These are phyloP conservation scores for Cecropterus lyciades DNA, from an alignment of 1,140 invertebrate species.

Conservation along the genomic window DNA sequence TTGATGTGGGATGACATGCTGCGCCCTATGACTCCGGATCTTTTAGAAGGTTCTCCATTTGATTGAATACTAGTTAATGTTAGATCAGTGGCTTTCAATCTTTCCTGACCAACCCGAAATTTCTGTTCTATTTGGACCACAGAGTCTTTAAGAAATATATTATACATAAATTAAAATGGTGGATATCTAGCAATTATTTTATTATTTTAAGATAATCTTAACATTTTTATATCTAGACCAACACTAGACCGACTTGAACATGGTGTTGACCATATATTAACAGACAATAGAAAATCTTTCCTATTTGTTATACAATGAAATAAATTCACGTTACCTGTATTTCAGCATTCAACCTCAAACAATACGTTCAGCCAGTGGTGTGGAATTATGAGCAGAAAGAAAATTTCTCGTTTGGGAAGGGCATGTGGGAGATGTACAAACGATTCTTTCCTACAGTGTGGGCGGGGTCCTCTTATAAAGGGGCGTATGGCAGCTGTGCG, in stretches of 20 bases:
- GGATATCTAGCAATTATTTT: no score
- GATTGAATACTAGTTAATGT: no score
- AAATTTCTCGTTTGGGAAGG: conserved; percentile 72
- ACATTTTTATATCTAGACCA: no score
- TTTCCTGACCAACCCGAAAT: no score
- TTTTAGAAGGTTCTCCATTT: conserved; percentile 87
- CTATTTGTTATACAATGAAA: background rate
- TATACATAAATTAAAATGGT: no score
- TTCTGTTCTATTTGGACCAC: no score
- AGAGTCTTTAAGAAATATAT: no score
- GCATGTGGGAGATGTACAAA: conserved; percentile 91
- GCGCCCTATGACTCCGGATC: conserved; percentile 88
- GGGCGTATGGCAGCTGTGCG: conserved; percentile 85
- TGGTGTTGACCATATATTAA: no score
- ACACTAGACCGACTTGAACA: no score
- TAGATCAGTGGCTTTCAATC: no score
- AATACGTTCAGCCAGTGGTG: conserved; percentile 93
- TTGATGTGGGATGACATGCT: conserved; percentile 99
- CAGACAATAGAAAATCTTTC: no score
- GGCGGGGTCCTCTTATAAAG: conserved; percentile 86
- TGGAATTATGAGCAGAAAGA: conserved; percentile 91
- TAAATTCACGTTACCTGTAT: background rate
- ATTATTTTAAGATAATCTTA: no score
- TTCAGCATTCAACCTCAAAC: background rate
- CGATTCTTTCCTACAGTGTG: conserved; percentile 94